Conservation (phyloP, 2,888 invertebrate genomes). For the Drosophila neutralis region DNA sequence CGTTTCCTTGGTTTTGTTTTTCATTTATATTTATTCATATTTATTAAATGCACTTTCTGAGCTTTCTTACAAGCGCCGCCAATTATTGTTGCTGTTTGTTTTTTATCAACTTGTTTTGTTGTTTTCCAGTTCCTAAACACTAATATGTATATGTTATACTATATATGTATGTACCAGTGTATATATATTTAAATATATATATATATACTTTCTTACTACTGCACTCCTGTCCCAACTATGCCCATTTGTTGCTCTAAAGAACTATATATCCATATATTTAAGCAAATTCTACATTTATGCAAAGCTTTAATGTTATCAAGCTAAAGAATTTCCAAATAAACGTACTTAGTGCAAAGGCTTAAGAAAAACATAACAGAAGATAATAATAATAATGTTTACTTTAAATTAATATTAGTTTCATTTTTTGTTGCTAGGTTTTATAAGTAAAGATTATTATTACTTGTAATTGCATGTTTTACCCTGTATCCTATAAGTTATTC, state of each 20-base stretch:
- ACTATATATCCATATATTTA: conserved; percentile 49
- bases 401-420: conserved; percentile 34
- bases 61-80: conserved; percentile 84
- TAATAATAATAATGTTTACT: conserved; percentile 21
- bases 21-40: conserved; percentile 50
- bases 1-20: conserved; percentile 42
- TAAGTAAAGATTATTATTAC: conserved; percentile 43
- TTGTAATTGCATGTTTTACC: conserved; percentile 94
- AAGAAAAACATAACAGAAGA: conserved; percentile 45
- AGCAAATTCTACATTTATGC: conserved; percentile 73
- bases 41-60: conserved; percentile 83
- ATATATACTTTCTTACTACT: conserved; percentile 56
- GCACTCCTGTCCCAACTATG: conserved; percentile 56
- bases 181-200: conserved; percentile 52
- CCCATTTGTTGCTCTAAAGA: conserved; percentile 62
- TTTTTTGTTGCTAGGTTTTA: conserved; percentile 19
- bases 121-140: conserved; percentile 42
- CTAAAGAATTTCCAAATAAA: conserved; percentile 52
- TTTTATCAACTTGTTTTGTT: conserved; percentile 37
- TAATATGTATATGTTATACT: conserved; percentile 38
- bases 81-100: conserved; percentile 83
- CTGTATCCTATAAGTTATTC: conserved; percentile 91
- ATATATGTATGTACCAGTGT: conserved; percentile 25
- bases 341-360: conserved; percentile 64
- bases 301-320: conserved; percentile 66